Conservation (phyloP, 2,888 invertebrate species). For the Busseola fusca region DNA sequence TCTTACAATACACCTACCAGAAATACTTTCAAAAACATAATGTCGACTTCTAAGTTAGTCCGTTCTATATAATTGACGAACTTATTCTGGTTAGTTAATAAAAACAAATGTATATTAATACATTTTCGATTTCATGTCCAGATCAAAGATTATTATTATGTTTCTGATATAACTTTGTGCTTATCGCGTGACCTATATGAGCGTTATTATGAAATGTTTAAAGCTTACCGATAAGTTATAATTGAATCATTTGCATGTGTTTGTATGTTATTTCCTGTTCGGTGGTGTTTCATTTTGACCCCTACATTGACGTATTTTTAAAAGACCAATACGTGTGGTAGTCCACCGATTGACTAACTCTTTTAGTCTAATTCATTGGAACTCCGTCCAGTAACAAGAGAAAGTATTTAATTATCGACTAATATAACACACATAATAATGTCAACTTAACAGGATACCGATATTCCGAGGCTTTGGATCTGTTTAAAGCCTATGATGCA, state of each 20-base stretch:
- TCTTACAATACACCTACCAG: no score
- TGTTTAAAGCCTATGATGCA: constrained; percentile 46
- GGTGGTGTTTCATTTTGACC: constrained; percentile 24
- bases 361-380: neutral
- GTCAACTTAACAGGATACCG: constrained; percentile 17
- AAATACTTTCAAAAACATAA: neutral
- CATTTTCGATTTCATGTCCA: constrained; percentile 15
- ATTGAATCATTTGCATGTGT: constrained; percentile 58
- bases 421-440: constrained; percentile 5
- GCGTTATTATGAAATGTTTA: constrained; percentile 56
- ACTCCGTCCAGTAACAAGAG: neutral
- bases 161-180: constrained; percentile 39
- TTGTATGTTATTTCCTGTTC: constrained; percentile 49
- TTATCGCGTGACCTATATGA: constrained; percentile 62
- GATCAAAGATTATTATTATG: constrained; percentile 52
- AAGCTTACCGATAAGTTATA: constrained; percentile 57
- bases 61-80: neutral
- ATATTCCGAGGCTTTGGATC: constrained; percentile 34
- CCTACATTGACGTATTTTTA: neutral
- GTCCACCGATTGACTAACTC: neutral
- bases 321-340: no score
- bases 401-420: constrained; percentile 20
- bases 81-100: neutral
- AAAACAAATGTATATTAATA: constrained; percentile 7
- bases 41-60: no score